A percentile compares a stretch with the other conserved stretches of the same genome.
phyloP scores from a whole-genome alignment of 2,888 invertebrate species.

The Conistra vaccinii region DNA sequence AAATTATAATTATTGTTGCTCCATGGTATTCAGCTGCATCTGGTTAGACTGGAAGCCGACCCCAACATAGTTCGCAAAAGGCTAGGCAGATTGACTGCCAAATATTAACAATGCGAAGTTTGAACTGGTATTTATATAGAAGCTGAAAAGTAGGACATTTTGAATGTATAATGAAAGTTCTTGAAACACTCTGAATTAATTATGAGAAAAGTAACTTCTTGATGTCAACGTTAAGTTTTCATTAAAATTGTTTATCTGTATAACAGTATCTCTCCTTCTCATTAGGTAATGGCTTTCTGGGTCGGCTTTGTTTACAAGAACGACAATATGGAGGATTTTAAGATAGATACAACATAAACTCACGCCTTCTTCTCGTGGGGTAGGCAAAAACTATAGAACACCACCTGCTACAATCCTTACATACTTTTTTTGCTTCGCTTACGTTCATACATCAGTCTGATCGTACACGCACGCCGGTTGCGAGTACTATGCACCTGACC shows the following conservation, averaged over 20 bases:
- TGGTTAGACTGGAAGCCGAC: no score
- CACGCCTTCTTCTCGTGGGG: no score
- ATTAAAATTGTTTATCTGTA: constrained; percentile 9
- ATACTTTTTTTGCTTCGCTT: no score
- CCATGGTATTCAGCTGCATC: no score
- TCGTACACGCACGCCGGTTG: no score
- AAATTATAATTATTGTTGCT: no score
- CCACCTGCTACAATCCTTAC: no score
- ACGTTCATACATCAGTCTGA: no score
- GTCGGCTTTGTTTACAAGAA: not conserved
- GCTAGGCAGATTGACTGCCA: no score
- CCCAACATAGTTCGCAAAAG: no score
- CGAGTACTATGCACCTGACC: no score
- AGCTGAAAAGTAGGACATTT: constrained; percentile 11
- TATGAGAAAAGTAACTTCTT: constrained; percentile 13
- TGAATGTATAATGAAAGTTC: not conserved
- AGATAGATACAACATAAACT: not conserved
- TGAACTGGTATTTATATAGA: not conserved
- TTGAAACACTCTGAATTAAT: constrained; percentile 30
- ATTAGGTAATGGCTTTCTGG: not conserved
- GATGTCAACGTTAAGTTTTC: constrained; percentile 3
- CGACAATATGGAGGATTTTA: not conserved
- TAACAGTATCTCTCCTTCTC: not conserved
- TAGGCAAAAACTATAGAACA: no score
- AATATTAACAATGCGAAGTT: constrained; percentile 1